Percentiles rank a stretch among this genome's conserved stretches.
phyloP scores from a whole-genome alignment of 1,140 invertebrate genomes.

The Colletes latitarsis region DNA sequence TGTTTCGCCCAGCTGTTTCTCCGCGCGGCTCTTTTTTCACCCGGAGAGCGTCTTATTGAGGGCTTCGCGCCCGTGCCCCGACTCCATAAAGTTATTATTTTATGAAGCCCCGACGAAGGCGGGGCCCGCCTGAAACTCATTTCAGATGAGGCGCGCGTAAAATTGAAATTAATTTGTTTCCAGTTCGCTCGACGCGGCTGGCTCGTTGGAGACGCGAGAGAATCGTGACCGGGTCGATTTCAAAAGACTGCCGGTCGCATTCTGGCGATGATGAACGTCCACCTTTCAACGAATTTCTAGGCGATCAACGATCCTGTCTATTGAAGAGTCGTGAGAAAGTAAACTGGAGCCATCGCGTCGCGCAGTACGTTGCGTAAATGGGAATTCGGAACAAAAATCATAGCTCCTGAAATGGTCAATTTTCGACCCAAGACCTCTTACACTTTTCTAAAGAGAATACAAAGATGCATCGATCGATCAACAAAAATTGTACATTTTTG shows the following conservation, averaged over 20 bases:
- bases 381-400: no score
- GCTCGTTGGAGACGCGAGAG: background rate
- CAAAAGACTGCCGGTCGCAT: background rate
- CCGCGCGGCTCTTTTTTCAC: conserved; percentile 45
- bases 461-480: no score
- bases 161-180: conserved; percentile 45
- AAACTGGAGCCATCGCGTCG: no score
- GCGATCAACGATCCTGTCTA: no score
- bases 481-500: no score
- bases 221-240: conserved; percentile 5
- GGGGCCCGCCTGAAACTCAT: conserved; percentile 31
- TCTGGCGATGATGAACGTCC: background rate
- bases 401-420: no score
- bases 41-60: conserved; percentile 38
- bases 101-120: conserved; percentile 46
- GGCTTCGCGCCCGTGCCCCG: conserved; percentile 23
- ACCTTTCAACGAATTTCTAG: background rate
- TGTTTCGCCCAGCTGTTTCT: conserved; percentile 27
- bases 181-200: background rate
- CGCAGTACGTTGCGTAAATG: no score
- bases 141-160: conserved; percentile 22
- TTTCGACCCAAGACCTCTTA: no score
- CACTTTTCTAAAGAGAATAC: no score
- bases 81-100: conserved; percentile 69
- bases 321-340: no score